Evolutionary conservation across 2,888 invertebrate genomes (phyloP).

Genomic region (Bimastos eiseni): DNA sequence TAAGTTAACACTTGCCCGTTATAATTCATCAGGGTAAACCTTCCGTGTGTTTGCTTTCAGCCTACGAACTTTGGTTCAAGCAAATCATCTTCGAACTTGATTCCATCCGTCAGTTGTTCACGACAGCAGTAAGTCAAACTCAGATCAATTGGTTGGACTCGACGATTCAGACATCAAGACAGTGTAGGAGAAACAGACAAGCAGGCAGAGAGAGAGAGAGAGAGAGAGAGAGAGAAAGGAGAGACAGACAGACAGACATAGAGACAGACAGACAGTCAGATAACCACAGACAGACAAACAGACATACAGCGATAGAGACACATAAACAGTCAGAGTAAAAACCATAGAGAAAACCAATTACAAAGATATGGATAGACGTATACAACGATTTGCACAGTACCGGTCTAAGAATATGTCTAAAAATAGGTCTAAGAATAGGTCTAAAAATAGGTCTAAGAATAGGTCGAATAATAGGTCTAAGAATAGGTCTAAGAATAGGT

Average conservation of each 20-base stretch:
- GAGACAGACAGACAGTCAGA: background rate
- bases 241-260: background rate
- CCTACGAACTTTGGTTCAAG: constrained; percentile 99
- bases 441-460: no score
- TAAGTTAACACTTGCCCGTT: background rate
- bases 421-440: no score
- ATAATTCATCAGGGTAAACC: background rate
- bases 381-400: no score
- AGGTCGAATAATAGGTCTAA: no score
- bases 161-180: no score
- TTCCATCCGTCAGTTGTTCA: constrained; percentile 80
- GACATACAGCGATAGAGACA: background rate
- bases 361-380: no score
- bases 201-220: background rate
- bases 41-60: constrained; percentile 48
- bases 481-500: no score
- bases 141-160: no score
- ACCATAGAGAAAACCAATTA: background rate
- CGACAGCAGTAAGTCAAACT: constrained; percentile 56
- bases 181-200: background rate
- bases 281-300: background rate
- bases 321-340: background rate
- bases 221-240: no score
- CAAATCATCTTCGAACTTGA: constrained; percentile 96
- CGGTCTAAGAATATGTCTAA: no score